phyloP scores from a whole-genome alignment of 2,113 vertebrate genomes.

The Amblyornis subalaris region DNA sequence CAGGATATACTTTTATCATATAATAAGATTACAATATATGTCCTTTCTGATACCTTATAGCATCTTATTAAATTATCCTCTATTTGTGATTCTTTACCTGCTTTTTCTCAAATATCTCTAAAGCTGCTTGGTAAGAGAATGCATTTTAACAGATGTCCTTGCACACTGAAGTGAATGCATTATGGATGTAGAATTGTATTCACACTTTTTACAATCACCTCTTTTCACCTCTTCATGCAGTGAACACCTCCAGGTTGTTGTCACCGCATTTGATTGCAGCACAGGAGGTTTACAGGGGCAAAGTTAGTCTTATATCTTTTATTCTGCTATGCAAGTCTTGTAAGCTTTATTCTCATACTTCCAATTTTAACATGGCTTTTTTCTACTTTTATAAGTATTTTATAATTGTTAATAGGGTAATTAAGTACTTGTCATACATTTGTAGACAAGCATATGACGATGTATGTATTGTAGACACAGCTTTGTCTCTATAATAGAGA shows the following conservation, averaged over 20 bases:
- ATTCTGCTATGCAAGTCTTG: neutral
- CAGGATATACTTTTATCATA: neutral
- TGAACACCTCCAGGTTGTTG: neutral
- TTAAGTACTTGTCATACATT: neutral
- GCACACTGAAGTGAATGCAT: neutral
- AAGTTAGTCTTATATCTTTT: neutral
- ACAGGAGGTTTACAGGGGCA: neutral
- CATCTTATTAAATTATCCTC: neutral
- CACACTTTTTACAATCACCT: neutral
- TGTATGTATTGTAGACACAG: neutral
- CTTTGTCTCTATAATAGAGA: neutral
- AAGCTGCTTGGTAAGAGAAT: neutral
- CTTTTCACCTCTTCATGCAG: neutral
- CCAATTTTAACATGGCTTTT: neutral
- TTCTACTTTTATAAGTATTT: neutral
- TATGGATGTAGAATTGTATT: neutral
- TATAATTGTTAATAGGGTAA: neutral
- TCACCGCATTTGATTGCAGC: neutral
- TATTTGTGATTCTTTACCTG: neutral
- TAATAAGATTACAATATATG: neutral
- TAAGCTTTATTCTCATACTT: neutral
- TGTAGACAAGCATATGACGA: neutral
- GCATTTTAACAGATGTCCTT: neutral
- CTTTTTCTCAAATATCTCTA: neutral
- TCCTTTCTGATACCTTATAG: neutral